Base-by-base conservation (phyloP, 2,113 vertebrate genomes). In the Nothoprocta perdicaria region DNA sequence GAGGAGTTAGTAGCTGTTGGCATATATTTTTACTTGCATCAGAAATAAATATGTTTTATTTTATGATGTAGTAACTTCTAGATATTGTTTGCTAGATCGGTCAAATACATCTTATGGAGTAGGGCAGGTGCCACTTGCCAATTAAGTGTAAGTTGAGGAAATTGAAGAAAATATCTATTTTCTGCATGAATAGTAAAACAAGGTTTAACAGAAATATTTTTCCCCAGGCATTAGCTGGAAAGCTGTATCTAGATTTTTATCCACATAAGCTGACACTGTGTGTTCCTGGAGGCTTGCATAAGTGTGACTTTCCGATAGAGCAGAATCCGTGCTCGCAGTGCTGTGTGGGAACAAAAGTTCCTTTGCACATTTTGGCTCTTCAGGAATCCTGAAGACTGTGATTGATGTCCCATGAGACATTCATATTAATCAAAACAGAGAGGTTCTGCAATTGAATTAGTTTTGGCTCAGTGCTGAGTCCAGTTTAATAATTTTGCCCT, bases 381-480 rank as follows among this genome's bases (percentile, higher is more conserved):
- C 38, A 77, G 38, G 41, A 77, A 33, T 80, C 52, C 22, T 60
- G 45, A 35, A 31, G 52, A 10, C 52, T 65, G 58, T 84, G 78
- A 65, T 77, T 82, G 55, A 29, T 26, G 50, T 92, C 91, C 90
- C 55, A 24, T 45, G 82, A 82, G 79, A 8, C 41, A 1, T 50
- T 84, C 26, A 8, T 63, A 24, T 80, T 85, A 91, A 85, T 88
- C 63, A 77, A 82, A 95, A 74, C 68, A 82, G 72, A 85, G 55
- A 85, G 72, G 5, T 87, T 60, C 61, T 91, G 35, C 60, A 77
- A 75, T 88, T 82, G 38, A 80, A 46, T 95, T 83, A 41, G 40
- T 61, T 31, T 72, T 45, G 23, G n/a, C 48, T 85, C 76, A 82
- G 67, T 48, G 79, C 84, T 33, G 81, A 92, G 53, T 87, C 75